These are phyloP conservation scores for Zenarchopterus dispar DNA, from an alignment of 2,797 vertebrate species.

Conservation along the genomic window DNA sequence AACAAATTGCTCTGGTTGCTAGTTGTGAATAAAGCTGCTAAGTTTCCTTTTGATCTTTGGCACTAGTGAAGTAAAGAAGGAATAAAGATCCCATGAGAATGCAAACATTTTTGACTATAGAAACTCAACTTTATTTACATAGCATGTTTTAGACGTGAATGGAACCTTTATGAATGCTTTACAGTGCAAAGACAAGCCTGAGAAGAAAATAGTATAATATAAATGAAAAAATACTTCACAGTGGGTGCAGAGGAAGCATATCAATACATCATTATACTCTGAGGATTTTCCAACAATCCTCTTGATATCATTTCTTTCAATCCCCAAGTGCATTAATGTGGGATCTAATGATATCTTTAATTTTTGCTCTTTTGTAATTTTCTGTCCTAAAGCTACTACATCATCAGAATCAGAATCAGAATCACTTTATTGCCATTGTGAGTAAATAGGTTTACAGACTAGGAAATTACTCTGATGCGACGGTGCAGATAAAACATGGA, in stretches of 20 bases:
- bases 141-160: too few relatives aligned
- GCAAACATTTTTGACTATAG: background rate
- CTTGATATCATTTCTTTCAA: background rate
- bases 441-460: too few relatives aligned
- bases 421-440: too few relatives aligned
- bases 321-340: background rate
- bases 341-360: constrained; percentile 4
- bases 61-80: background rate
- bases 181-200: too few relatives aligned
- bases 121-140: background rate
- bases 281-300: background rate
- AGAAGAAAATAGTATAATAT: too few relatives aligned
- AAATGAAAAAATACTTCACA: too few relatives aligned
- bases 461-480: too few relatives aligned
- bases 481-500: too few relatives aligned
- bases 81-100: background rate
- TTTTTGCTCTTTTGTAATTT: background rate
- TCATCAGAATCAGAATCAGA: too few relatives aligned
- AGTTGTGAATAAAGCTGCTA: background rate
- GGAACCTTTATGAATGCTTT: too few relatives aligned
- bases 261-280: background rate
- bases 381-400: background rate
- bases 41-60: background rate
- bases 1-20: background rate
- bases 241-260: too few relatives aligned